Percentiles rank a stretch among this genome's conserved stretches.
phyloP scores from a whole-genome alignment of 1,140 invertebrate species.

The Aporrectodea caliginosa region DNA sequence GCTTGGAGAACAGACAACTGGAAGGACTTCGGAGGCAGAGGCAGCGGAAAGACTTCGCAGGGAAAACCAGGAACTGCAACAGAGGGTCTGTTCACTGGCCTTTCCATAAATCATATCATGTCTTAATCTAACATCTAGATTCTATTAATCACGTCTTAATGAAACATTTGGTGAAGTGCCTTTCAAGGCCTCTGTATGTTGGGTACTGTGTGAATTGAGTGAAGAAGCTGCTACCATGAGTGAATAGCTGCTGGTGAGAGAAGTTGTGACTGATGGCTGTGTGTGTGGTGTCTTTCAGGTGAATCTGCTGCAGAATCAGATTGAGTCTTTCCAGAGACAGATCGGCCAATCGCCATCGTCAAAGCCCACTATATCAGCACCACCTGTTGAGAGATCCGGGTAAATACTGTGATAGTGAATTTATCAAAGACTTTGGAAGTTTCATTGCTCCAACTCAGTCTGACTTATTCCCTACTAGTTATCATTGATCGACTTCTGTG shows the following conservation, averaged over 20 bases:
- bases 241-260: too few species aligned
- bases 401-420: slow-evolving; percentile 25
- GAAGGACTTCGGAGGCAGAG: neutral
- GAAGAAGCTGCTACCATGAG: too few species aligned
- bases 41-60: slow-evolving; percentile 59
- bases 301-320: slow-evolving; percentile 34
- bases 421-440: too few species aligned
- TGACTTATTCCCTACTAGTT: too few species aligned
- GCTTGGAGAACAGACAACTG: slow-evolving; percentile 63
- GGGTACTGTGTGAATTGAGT: too few species aligned
- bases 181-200: too few species aligned
- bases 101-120: neutral
- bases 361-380: slow-evolving; percentile 43
- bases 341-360: slow-evolving; percentile 54
- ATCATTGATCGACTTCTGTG: too few species aligned
- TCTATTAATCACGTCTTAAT: too few species aligned
- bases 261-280: too few species aligned
- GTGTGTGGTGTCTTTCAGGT: neutral
- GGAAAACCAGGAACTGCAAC: slow-evolving; percentile 62
- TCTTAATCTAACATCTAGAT: neutral
- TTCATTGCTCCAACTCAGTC: too few species aligned
- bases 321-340: slow-evolving; percentile 70
- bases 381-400: slow-evolving; percentile 34
- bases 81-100: slow-evolving; percentile 58
- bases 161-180: too few species aligned